Evolutionary conservation across 2,888 invertebrate genomes (phyloP), one percentile per base, ranked within the genome.

Genomic region (Pandemis heparana): DNA sequence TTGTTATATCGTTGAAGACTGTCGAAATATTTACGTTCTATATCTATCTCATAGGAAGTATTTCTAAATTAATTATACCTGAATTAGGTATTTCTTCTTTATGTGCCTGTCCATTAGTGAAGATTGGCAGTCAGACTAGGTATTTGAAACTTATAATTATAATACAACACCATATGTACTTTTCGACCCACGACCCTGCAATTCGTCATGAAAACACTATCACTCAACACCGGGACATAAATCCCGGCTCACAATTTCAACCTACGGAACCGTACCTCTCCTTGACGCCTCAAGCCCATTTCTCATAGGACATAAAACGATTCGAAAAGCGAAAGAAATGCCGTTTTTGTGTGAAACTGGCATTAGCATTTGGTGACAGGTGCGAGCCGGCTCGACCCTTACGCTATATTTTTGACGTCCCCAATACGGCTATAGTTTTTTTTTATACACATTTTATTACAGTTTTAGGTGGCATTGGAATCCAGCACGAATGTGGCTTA

Each of bases 311-410:
- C 73, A 73, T 69, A 46, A 74, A 74, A 74, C 64, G 64, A 16
- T 69, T 48, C 65, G 74, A 70, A 74, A 74, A 53, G 74, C 69
- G 64, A 74, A 74, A 61, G 74, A 65, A 74, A 74, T 41, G 70
- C 64, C 74, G 43, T 69, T 74, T 71, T 56, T 75, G 74, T 73
- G 75, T 75, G 74, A 68, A 73, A 74, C 68, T 56, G 61, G 68
- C 64, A 76, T 76, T 76, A 75, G 75, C 76, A 76, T 76, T 74
- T 18, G 73, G 76, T 76, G 76, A 75, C 76, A 76, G 76, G 73
- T 75, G 75, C 68, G 60, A 69, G 41, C 60, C 59, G 73, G n/a
- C n/a, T 67, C 70, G 73, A 61, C 64, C 69, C 64, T 69, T 71
- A 41, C 41, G 41, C 69, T 59, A 56, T 70, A 46, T 70, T 64